A percentile compares a stretch with the other conserved stretches of the same genome.
Evolutionary conservation across 2,888 invertebrate genomes (phyloP).

Genomic region (Coelinius sp.): DNA sequence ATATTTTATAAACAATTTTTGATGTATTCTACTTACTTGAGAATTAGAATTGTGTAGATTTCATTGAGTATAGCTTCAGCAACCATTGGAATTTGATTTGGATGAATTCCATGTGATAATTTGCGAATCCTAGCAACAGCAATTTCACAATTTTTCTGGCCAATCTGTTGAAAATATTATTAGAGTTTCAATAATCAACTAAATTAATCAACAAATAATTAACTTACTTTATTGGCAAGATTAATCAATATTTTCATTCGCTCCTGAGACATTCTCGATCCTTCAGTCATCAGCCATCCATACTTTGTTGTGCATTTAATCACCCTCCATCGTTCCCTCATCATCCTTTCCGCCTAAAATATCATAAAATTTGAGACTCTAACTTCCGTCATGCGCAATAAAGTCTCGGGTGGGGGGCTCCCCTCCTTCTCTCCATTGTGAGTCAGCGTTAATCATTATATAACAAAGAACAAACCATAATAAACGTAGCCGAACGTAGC

Average conservation of each 20-base stretch:
- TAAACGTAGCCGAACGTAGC: too few species aligned
- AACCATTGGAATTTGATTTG: slow-evolving; percentile 43
- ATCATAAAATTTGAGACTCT: background rate
- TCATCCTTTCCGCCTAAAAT: slow-evolving; percentile 47
- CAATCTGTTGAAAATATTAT: slow-evolving; percentile 37
- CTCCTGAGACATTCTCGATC: slow-evolving; percentile 37
- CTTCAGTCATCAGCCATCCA: slow-evolving; percentile 46
- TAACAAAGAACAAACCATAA: too few species aligned
- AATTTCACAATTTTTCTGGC: slow-evolving; percentile 46
- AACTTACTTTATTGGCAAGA: slow-evolving; percentile 45
- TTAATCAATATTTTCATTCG: slow-evolving; percentile 42
- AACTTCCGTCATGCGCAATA: background rate
- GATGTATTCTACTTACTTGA: slow-evolving; percentile 43
- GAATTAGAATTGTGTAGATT: slow-evolving; percentile 44
- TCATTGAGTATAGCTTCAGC: slow-evolving; percentile 47
- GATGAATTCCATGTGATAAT: slow-evolving; percentile 43
- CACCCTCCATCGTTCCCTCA: slow-evolving; percentile 47
- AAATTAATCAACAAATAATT: background rate
- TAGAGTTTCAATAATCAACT: background rate
- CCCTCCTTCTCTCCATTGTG: too few species aligned
- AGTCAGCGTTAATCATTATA: too few species aligned
- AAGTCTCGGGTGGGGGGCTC: too few species aligned
- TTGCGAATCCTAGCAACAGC: slow-evolving; percentile 41
- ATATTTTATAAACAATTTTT: background rate
- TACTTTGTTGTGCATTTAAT: slow-evolving; percentile 49